Percentiles rank a stretch among this genome's conserved stretches.
Conservation (phyloP, 2,888 invertebrate genomes). For the Sinhomidia bicolor region DNA sequence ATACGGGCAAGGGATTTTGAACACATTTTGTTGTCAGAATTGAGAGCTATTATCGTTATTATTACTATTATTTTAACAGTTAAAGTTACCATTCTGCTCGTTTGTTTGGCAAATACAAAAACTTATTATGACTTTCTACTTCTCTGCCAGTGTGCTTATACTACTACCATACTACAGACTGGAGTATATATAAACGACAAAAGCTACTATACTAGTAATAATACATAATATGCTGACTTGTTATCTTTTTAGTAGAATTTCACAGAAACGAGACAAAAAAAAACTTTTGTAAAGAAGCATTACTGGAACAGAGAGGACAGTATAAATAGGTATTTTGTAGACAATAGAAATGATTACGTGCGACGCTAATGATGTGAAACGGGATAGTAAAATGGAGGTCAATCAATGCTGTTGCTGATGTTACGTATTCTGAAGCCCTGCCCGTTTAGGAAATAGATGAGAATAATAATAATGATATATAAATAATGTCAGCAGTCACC, state of each 20-base stretch:
- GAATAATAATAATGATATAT: background rate
- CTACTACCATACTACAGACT: background rate
- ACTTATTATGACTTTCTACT: too few species aligned
- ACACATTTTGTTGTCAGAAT: constrained; percentile 7
- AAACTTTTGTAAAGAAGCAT: background rate
- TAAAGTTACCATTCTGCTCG: background rate
- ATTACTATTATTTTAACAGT: background rate
- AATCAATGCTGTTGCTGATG: background rate
- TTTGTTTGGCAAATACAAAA: background rate
- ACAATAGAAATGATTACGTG: constrained; percentile 34
- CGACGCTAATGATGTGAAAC: constrained; percentile 44
- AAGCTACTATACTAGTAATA: too few species aligned
- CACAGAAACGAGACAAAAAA: background rate
- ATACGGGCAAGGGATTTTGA: background rate
- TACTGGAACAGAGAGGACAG: background rate
- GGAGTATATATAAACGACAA: too few species aligned
- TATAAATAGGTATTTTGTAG: background rate
- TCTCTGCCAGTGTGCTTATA: too few species aligned
- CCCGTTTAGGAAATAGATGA: constrained; percentile 8
- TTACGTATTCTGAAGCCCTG: background rate
- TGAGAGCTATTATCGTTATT: background rate
- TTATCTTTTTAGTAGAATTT: background rate
- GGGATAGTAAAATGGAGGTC: background rate
- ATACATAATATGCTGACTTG: too few species aligned
- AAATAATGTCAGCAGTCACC: background rate